Conservation (phyloP, 2,888 invertebrate genomes). For the Eupithecia dodoneata region DNA sequence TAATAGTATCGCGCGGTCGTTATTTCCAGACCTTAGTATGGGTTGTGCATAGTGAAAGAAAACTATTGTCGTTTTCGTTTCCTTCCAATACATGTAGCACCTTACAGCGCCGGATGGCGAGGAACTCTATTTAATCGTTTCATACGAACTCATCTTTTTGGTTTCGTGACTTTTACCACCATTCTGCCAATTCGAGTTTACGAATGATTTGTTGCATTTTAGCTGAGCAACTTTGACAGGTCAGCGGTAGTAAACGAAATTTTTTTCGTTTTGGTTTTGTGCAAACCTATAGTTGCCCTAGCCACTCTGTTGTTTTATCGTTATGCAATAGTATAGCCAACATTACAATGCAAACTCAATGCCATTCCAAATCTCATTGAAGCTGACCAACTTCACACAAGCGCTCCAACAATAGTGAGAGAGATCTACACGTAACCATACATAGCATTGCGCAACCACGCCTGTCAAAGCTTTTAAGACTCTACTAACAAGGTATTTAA, state of each 20-base stretch:
- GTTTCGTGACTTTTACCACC: too few species aligned
- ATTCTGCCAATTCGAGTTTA: background rate
- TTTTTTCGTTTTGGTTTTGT: background rate
- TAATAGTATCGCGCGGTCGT: background rate
- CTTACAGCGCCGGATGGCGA: too few species aligned
- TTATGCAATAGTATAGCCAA: background rate
- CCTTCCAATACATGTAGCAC: too few species aligned
- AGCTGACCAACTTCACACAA: slow-evolving; percentile 42
- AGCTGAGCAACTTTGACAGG: background rate
- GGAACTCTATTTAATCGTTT: too few species aligned
- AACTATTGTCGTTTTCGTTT: too few species aligned
- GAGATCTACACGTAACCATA: slow-evolving; percentile 32
- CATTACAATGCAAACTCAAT: slow-evolving; percentile 11
- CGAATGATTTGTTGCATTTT: background rate
- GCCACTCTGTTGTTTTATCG: slow-evolving; percentile 2
- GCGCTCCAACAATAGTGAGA: slow-evolving; percentile 37
- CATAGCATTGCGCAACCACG: slow-evolving; percentile 24
- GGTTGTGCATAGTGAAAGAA: too few species aligned
- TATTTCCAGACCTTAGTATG: background rate
- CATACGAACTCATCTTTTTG: background rate
- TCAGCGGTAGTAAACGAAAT: background rate
- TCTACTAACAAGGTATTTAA: slow-evolving; percentile 23
- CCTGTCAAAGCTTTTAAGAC: slow-evolving; percentile 23
- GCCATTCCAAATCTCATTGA: slow-evolving; percentile 21
- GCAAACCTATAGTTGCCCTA: background rate